Percentiles rank a stretch among this genome's conserved stretches.
phyloP scores from a whole-genome alignment of 2,113 vertebrate species.

The Bubo blakistoni region DNA sequence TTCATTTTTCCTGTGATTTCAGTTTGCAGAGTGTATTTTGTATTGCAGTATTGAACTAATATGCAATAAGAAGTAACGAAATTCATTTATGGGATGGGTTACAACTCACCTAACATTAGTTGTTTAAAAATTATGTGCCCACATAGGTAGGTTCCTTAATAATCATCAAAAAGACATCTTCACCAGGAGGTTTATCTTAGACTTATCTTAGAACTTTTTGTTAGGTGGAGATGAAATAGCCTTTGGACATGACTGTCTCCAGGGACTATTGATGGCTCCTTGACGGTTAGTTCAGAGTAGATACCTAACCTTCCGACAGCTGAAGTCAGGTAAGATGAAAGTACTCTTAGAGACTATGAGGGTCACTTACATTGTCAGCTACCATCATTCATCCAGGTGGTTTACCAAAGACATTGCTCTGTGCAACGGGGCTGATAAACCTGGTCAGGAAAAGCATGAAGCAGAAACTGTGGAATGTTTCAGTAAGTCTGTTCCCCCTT shows the following conservation, averaged over 20 bases:
- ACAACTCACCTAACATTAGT: not conserved
- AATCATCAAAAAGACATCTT: not conserved
- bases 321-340: not conserved
- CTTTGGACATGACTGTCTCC: not conserved
- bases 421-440: not conserved
- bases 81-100: not conserved
- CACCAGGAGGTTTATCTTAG: not conserved
- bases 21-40: not conserved
- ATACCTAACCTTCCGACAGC: not conserved
- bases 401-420: not conserved
- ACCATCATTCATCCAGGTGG: too few species aligned
- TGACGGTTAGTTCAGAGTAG: not conserved
- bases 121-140: not conserved
- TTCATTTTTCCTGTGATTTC: not conserved
- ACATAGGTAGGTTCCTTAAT: not conserved
- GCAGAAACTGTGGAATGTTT: not conserved
- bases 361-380: not conserved
- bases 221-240: not conserved
- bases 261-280: not conserved
- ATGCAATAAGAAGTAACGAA: not conserved
- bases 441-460: not conserved
- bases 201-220: not conserved
- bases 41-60: not conserved
- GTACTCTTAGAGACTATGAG: rapidly evolving
- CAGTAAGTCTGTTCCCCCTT: not conserved